Base-by-base conservation (phyloP, 2,888 invertebrate genomes). In the Yponomeuta plumbellus region DNA sequence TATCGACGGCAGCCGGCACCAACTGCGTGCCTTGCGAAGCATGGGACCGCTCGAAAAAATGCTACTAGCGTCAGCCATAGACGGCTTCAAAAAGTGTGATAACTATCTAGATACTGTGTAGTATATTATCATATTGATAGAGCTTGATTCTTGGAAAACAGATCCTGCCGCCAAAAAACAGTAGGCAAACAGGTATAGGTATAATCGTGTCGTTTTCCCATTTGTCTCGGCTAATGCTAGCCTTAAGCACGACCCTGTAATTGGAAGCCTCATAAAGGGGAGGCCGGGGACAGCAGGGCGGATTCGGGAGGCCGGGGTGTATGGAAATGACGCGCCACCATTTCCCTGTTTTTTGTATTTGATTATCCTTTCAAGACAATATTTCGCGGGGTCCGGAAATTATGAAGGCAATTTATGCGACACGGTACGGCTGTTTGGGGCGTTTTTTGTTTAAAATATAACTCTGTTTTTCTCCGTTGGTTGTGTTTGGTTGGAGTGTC, bases 331-430 rank as follows among this genome's bases (percentile, higher is more conserved):
- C 88, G 88, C 87, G 88, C 86, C 87, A 81, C 89, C 88, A 88
- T 89, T 90, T 88, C 87, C 89, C 86, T 84, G 86, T 88, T 91
- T 34, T 91, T 90, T 89, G 89, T 91, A 90, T 91, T 90, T 90
- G 90, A 91, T 91, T 90, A 90, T 90, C 89, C 91, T 90, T 91
- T 91, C 90, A 91, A 91, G 91, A 91, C 89, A 91, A 91, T 91
- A 91, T 91, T 91, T 91, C 84, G 88, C 84, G 83, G 84, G 83
- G 73, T 87, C 88, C 90, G 91, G 90, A 88, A 90, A 90, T 89
- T 90, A 89, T 89, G 88, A 86, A 88, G 82, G 88, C 88, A 91
- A 91, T 91, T 91, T 91, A 91, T 91, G 91, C 88, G 89, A 88
- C 89, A 86, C 79, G 75, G 80, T 84, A 82, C 79, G 80, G 82